These are phyloP conservation scores for Lepus timidus DNA, from an alignment of 2,113 vertebrate species.

Conservation along the genomic window DNA sequence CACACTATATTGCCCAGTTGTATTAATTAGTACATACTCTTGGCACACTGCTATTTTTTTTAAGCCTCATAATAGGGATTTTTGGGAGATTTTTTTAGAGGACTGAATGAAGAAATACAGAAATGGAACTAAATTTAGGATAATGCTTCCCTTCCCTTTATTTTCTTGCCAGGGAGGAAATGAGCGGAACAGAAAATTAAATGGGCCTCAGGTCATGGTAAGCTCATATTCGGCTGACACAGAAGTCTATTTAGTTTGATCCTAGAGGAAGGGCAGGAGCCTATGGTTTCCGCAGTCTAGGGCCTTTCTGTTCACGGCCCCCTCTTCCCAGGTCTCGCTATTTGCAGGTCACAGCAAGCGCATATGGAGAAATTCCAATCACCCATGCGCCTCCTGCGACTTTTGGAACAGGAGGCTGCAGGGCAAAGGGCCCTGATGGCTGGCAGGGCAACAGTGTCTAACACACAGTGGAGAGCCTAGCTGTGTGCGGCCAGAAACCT, in stretches of 20 bases:
- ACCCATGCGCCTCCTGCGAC: accelerated
- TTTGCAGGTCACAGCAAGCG: background rate
- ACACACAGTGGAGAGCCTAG: background rate
- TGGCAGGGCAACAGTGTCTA: background rate
- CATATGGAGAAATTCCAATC: background rate
- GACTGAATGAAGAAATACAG: constrained; percentile 32
- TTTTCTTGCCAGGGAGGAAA: constrained; percentile 73
- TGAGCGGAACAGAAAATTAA: constrained; percentile 57
- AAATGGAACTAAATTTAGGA: constrained; percentile 45
- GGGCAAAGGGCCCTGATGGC: background rate
- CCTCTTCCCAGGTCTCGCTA: background rate
- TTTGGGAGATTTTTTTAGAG: constrained; percentile 29
- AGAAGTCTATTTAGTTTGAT: constrained; percentile 53
- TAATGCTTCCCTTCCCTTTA: constrained; percentile 53
- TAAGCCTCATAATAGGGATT: constrained; percentile 3
- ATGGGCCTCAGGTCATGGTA: constrained; percentile 63
- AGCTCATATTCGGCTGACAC: constrained; percentile 53
- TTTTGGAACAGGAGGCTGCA: background rate
- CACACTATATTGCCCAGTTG: background rate
- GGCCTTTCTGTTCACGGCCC: background rate
- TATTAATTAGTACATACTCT: background rate
- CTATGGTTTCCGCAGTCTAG: background rate
- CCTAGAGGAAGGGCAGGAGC: background rate
- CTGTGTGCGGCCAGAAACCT: constrained; percentile 67
- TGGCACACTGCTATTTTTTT: background rate